Conservation (phyloP, 2,113 vertebrate species). For the Syngnathus scovelli region DNA sequence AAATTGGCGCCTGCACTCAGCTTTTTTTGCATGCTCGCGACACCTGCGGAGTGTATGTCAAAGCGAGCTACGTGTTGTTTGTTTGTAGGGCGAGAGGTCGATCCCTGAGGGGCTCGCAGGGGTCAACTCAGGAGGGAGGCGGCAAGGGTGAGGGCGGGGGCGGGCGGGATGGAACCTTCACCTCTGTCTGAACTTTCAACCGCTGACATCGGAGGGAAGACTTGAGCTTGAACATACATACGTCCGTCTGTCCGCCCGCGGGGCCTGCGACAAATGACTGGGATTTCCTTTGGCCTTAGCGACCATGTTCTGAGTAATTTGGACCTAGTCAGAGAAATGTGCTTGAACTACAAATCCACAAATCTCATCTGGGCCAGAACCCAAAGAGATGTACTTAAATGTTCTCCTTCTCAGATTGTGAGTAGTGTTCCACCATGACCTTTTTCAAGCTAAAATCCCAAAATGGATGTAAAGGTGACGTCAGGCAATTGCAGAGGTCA, state of each 20-base stretch:
- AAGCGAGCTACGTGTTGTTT: constrained; percentile 36
- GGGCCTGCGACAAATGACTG: constrained; percentile 60
- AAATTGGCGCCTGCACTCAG: too few species aligned
- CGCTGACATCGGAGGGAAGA: constrained; percentile 32
- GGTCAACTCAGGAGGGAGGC: constrained; percentile 19
- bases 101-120: too few species aligned
- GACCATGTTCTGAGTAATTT: constrained; percentile 30
- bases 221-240: constrained; percentile 66
- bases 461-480: neutral
- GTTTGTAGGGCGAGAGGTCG: constrained; percentile 60
- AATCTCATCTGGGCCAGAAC: too few species aligned
- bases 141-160: neutral
- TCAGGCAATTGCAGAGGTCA: neutral
- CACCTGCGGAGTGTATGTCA: constrained; percentile 51
- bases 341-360: too few species aligned
- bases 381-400: too few species aligned
- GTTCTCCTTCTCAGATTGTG: too few species aligned
- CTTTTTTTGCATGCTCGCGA: constrained; percentile 6
- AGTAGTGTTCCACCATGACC: too few species aligned
- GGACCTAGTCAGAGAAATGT: too few species aligned
- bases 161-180: constrained; percentile 47
- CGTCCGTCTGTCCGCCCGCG: constrained; percentile 23
- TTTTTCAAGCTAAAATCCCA: neutral
- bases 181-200: constrained; percentile 65
- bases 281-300: constrained; percentile 59